These are phyloP conservation scores for Cherax destructor DNA, from an alignment of 1,140 invertebrate genomes.

Conservation along the genomic window DNA sequence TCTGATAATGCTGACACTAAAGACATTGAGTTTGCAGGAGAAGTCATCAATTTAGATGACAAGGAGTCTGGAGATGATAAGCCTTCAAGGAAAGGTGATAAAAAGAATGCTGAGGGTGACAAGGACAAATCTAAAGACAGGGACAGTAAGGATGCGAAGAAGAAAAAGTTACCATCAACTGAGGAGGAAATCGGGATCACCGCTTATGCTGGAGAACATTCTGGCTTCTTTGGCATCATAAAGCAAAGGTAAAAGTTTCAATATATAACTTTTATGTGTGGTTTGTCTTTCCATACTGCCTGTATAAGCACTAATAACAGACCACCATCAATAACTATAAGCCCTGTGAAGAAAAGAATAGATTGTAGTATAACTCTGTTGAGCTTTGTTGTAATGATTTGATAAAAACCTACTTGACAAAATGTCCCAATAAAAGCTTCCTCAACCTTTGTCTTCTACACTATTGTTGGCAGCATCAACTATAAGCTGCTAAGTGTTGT, in stretches of 20 bases:
- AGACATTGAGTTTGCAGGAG: constrained; percentile 36
- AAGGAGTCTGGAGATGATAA: constrained; percentile 4
- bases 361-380: too few species aligned
- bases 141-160: neutral
- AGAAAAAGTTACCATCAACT: constrained; percentile 37
- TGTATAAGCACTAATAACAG: neutral
- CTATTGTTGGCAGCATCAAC: too few species aligned
- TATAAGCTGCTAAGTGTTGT: too few species aligned
- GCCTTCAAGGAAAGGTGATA: neutral
- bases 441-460: too few species aligned
- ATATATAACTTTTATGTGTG: neutral
- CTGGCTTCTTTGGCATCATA: constrained; percentile 51
- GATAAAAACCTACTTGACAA: too few species aligned
- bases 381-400: too few species aligned
- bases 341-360: too few species aligned
- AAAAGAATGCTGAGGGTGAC: constrained; percentile 1
- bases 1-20: constrained; percentile 23
- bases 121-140: neutral
- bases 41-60: constrained; percentile 41
- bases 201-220: constrained; percentile 33
- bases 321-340: too few species aligned
- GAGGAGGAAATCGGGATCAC: constrained; percentile 51
- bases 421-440: too few species aligned
- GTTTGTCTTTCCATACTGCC: neutral
- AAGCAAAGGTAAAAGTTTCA: constrained; percentile 25